Evolutionary conservation across 2,113 vertebrate genomes (phyloP).

Genomic region (Martes martes): DNA sequence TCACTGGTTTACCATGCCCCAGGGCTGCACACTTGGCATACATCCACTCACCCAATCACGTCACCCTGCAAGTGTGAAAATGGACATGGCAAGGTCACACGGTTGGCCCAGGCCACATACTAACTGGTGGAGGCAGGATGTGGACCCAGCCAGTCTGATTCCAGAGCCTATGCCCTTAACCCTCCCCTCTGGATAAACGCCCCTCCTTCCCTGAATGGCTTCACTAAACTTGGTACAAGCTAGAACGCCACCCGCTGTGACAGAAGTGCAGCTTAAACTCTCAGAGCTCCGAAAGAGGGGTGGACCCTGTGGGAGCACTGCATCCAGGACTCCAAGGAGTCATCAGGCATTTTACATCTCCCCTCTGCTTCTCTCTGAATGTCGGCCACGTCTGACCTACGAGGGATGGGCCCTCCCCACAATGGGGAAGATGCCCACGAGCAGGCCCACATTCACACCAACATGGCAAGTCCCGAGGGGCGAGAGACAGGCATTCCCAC

Average conservation of each 20-base stretch:
- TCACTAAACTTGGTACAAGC: neutral
- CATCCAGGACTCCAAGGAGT: neutral
- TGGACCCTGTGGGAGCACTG: neutral
- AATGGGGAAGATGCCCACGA: neutral
- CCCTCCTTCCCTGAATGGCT: neutral
- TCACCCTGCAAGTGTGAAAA: neutral
- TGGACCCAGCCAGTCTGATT: neutral
- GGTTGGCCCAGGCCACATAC: neutral
- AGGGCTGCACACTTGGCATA: neutral
- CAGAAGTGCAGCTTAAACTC: neutral
- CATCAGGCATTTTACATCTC: neutral
- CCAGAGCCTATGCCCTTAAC: neutral
- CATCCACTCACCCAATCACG: neutral
- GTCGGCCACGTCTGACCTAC: neutral
- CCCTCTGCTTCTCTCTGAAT: neutral
- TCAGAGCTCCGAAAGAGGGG: neutral
- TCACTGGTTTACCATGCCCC: neutral
- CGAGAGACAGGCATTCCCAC: neutral
- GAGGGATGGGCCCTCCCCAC: neutral
- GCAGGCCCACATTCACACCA: neutral
- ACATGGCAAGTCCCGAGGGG: fast-evolving
- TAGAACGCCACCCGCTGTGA: neutral
- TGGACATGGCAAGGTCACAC: neutral
- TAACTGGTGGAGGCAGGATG: neutral
- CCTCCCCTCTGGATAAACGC: fast-evolving